Conservation (phyloP, 37 sponge, comb jelly and placozoan species). For the Aphrocallistes beatrix region DNA sequence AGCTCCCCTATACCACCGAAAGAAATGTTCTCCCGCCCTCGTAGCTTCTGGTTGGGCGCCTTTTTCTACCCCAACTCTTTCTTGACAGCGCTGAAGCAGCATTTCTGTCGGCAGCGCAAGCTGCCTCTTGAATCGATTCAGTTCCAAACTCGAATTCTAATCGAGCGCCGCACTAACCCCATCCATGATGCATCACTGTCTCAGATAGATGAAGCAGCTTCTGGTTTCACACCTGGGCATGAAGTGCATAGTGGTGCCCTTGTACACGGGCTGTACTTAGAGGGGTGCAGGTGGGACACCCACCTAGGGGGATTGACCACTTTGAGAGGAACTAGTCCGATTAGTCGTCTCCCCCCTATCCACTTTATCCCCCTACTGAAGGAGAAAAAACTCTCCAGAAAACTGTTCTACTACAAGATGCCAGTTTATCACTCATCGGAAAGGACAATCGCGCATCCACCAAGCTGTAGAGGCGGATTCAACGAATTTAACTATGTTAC, state of each 20-base stretch:
- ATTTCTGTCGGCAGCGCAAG: not conserved
- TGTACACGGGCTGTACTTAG: not conserved
- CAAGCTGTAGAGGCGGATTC: too few relatives aligned
- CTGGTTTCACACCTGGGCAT: not conserved
- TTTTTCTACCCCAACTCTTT: not conserved
- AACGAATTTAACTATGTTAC: not conserved
- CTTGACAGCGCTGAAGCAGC: not conserved
- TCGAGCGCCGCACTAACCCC: not conserved
- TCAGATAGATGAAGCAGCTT: not conserved
- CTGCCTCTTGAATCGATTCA: not conserved
- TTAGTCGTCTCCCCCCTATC: not conserved
- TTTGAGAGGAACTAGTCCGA: not conserved
- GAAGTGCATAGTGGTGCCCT: not conserved
- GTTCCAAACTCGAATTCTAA: not conserved
- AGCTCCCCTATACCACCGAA: not conserved
- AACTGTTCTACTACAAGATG: not conserved
- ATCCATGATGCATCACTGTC: not conserved
- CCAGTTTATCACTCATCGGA: not conserved
- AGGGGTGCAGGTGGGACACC: not conserved
- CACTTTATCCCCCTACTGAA: not conserved
- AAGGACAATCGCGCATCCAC: not conserved
- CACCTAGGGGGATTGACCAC: not conserved
- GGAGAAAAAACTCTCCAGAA: not conserved
- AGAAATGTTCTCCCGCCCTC: not conserved
- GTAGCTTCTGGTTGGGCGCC: slow-evolving; percentile 2